Evolutionary conservation across 2,113 vertebrate genomes (phyloP).

Genomic region (Cynoglossus semilaevis): DNA sequence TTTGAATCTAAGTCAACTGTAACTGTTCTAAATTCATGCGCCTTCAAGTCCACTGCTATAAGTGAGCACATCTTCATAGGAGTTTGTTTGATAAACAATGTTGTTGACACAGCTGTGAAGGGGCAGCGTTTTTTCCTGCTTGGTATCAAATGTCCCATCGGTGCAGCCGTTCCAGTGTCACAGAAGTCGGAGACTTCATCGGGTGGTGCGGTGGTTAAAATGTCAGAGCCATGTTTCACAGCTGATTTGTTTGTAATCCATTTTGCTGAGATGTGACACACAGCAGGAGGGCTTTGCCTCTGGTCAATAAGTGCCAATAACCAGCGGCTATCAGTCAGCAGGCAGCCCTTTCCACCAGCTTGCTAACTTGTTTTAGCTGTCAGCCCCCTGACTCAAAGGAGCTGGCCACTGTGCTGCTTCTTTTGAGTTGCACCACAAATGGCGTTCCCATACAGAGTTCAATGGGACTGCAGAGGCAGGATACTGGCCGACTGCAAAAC

Average conservation of each 20-base stretch:
- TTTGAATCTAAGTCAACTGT: no score
- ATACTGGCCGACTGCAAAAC: conserved; percentile 58
- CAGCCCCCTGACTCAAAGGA: conserved; percentile 57
- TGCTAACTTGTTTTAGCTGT: conserved; percentile 70
- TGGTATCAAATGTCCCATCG: conserved; percentile 6
- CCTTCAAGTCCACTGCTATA: no score
- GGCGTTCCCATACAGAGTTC: conserved; percentile 61
- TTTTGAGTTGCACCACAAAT: conserved; percentile 45
- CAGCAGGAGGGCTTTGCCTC: conserved; percentile 64
- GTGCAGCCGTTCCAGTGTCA: conserved; percentile 21
- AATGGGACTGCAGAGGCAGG: conserved; percentile 61
- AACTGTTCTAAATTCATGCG: no score
- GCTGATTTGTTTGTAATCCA: conserved; percentile 68
- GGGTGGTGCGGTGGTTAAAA: conserved; percentile 48
- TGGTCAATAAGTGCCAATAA: conserved; percentile 69
- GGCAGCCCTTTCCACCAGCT: conserved; percentile 70
- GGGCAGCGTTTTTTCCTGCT: no score
- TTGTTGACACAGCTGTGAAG: no score
- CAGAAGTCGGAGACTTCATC: conserved; percentile 37
- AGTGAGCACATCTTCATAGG: no score
- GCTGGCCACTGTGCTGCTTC: conserved; percentile 44
- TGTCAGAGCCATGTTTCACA: conserved; percentile 42
- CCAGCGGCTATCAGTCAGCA: conserved; percentile 70
- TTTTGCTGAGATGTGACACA: conserved; percentile 66
- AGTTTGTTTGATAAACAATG: no score